Percentiles rank a stretch among this genome's conserved stretches.
Evolutionary conservation across 2,113 vertebrate genomes (phyloP).

Genomic region (Bos javanicus): DNA sequence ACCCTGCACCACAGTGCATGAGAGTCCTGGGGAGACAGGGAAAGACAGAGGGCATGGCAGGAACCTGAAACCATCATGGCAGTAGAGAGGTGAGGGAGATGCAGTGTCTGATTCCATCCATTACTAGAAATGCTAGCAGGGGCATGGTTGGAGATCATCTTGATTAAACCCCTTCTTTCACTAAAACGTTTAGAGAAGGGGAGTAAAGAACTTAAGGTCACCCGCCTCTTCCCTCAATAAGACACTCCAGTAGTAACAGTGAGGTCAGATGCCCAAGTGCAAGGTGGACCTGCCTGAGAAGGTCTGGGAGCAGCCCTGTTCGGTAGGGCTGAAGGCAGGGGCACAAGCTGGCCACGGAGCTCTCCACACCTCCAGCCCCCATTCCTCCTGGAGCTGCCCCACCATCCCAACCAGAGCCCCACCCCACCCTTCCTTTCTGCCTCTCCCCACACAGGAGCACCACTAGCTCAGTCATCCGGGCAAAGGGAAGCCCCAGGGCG

Average conservation of each 20-base stretch:
- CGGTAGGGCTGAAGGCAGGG: background rate
- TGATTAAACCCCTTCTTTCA: background rate
- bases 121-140: conserved; percentile 36
- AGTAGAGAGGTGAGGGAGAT: background rate
- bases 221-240: background rate
- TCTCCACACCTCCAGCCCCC: background rate
- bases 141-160: background rate
- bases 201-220: background rate
- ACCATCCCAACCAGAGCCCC: background rate
- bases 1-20: background rate
- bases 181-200: background rate
- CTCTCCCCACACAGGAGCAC: background rate
- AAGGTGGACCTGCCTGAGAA: background rate
- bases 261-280: background rate
- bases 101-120: conserved; percentile 19
- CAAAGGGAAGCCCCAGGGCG: background rate
- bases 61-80: background rate
- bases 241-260: background rate
- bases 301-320: background rate
- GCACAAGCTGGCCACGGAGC: rapidly evolving
- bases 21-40: background rate
- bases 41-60: background rate
- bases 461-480: background rate
- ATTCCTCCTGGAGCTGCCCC: background rate
- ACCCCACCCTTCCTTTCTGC: background rate